phyloP scores from a whole-genome alignment of 1,140 invertebrate genomes.

The Lineus longissimus region DNA sequence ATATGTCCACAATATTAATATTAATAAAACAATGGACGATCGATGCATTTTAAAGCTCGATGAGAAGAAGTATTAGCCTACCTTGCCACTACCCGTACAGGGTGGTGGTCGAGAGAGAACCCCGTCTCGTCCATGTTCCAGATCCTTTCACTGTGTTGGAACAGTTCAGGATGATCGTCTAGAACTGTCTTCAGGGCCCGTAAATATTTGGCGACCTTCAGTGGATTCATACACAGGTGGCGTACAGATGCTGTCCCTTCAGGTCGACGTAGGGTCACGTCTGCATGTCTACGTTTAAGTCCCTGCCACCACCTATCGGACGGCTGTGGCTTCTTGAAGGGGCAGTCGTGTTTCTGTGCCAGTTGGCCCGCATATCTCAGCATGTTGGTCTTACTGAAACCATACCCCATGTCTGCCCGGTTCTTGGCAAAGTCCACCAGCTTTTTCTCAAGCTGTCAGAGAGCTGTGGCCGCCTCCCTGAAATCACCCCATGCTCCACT shows the following conservation, averaged over 20 bases:
- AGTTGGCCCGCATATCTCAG: not conserved
- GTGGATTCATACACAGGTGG: not conserved
- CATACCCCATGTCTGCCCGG: not conserved
- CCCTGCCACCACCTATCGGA: not conserved
- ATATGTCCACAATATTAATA: no score
- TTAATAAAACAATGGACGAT: no score
- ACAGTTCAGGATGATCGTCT: not conserved
- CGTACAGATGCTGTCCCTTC: not conserved
- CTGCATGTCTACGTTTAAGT: not conserved
- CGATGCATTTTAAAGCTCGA: no score
- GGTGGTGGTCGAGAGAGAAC: not conserved
- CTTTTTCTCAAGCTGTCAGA: not conserved
- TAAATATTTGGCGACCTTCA: not conserved
- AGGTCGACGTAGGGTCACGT: not conserved
- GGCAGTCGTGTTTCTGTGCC: not conserved
- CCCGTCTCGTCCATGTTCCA: constrained; percentile 4
- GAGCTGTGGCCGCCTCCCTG: not conserved
- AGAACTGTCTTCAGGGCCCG: not conserved
- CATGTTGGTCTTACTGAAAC: not conserved
- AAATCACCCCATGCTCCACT: not conserved
- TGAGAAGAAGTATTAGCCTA: not conserved
- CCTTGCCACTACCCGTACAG: constrained; percentile 1
- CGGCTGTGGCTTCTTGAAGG: not conserved
- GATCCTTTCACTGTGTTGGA: not conserved
- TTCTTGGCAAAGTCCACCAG: constrained; percentile 4